A percentile compares a stretch with the other conserved stretches of the same genome.
These are phyloP conservation scores for Cloeon dipterum DNA, from an alignment of 2,888 invertebrate genomes.

Conservation along the genomic window DNA sequence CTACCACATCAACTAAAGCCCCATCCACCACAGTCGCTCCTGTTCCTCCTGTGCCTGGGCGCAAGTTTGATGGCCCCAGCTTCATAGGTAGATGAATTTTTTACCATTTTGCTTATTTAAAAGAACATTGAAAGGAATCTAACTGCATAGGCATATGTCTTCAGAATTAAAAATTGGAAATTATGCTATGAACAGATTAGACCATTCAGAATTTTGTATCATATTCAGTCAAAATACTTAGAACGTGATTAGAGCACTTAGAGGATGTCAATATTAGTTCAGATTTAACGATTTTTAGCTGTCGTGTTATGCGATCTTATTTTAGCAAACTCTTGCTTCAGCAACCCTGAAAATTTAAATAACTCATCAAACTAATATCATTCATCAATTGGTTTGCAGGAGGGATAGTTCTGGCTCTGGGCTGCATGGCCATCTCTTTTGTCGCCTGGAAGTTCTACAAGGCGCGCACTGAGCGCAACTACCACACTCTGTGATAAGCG, in stretches of 20 bases:
- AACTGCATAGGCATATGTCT: too few species aligned
- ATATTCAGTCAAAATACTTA: too few species aligned
- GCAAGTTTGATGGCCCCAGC: conserved; percentile 49
- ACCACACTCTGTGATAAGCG: conserved; percentile 50
- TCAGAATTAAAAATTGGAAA: too few species aligned
- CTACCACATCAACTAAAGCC: conserved; percentile 10
- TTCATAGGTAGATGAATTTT: conserved; percentile 37
- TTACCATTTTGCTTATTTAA: too few species aligned
- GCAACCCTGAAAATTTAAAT: neutral
- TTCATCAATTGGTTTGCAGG: conserved; percentile 23
- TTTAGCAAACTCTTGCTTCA: neutral
- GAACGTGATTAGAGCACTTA: too few species aligned
- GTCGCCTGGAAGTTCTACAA: conserved; percentile 75
- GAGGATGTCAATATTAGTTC: too few species aligned
- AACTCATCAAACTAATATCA: neutral
- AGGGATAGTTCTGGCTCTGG: conserved; percentile 60
- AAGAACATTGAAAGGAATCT: too few species aligned
- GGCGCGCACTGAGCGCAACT: conserved; percentile 62
- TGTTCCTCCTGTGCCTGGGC: conserved; percentile 12
- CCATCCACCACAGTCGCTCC: conserved; percentile 7
- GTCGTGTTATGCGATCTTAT: too few species aligned
- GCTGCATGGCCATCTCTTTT: conserved; percentile 54
- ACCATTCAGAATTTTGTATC: too few species aligned
- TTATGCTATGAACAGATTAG: too few species aligned
- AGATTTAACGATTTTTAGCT: too few species aligned